Conservation (phyloP, 1,140 invertebrate species). For the Drosophila nikananu region DNA sequence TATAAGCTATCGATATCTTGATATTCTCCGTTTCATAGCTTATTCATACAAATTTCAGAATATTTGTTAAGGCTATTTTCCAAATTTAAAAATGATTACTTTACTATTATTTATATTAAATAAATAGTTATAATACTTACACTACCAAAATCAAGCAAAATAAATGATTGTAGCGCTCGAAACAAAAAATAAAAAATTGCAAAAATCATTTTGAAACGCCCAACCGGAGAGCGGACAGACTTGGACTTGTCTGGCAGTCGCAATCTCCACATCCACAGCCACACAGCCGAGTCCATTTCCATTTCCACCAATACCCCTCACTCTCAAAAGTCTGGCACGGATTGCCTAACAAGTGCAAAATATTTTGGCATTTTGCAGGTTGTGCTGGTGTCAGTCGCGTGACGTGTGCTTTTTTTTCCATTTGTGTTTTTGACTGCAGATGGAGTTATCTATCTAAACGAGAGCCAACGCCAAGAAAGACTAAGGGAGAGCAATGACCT, state of each 20-base stretch:
- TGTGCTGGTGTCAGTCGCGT: constrained; percentile 36
- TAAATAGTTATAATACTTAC: background rate
- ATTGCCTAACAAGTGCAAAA: constrained; percentile 45
- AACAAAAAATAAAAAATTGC: background rate
- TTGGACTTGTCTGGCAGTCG: constrained; percentile 14
- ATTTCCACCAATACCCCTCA: constrained; percentile 9
- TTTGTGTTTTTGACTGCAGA: constrained; percentile 12
- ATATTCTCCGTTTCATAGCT: too few relatives aligned
- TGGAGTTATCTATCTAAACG: constrained; percentile 28
- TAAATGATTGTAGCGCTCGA: background rate
- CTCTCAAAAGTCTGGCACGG: constrained; percentile 13
- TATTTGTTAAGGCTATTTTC: too few relatives aligned
- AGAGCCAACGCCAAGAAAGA: background rate
- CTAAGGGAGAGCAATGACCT: constrained; percentile 24
- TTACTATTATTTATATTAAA: too few relatives aligned
- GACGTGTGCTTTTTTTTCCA: constrained; percentile 19
- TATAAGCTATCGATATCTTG: too few relatives aligned
- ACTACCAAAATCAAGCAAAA: background rate
- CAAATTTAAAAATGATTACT: too few relatives aligned
- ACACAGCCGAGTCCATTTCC: constrained; percentile 12
- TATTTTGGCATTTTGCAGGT: constrained; percentile 46
- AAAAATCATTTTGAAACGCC: constrained; percentile 13
- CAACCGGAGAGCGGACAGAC: constrained; percentile 1
- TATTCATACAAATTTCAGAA: too few relatives aligned
- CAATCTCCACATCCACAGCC: background rate